phyloP scores from a whole-genome alignment of 2,113 vertebrate genomes.

The Pluvianellus socialis region DNA sequence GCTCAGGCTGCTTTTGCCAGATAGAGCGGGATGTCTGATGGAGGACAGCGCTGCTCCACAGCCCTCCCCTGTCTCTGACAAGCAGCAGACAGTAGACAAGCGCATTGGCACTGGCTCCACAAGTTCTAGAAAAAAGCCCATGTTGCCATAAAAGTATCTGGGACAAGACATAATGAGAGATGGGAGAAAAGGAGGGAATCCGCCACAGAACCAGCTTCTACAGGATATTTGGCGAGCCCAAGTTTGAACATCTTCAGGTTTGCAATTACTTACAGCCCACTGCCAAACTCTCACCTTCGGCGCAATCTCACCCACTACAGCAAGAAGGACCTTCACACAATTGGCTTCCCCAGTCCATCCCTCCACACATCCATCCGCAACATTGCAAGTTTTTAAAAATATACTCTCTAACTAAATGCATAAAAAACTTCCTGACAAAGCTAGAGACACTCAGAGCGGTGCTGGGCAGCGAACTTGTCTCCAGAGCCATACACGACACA shows the following conservation, averaged over 20 bases:
- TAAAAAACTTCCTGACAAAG: not conserved
- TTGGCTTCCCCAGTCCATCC: not conserved
- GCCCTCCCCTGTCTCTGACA: not conserved
- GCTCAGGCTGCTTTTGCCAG: not conserved
- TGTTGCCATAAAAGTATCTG: not conserved
- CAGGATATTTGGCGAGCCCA: accelerated
- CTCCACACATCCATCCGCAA: not conserved
- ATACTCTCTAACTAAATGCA: not conserved
- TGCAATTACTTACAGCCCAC: not conserved
- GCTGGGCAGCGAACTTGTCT: not conserved
- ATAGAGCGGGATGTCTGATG: no score
- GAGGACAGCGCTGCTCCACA: not conserved
- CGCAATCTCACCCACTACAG: not conserved
- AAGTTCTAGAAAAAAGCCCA: not conserved
- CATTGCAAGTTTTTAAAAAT: not conserved
- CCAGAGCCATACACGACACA: not conserved
- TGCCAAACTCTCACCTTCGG: not conserved
- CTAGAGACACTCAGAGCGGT: not conserved
- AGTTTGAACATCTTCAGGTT: not conserved
- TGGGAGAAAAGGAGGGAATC: not conserved
- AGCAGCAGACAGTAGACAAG: not conserved
- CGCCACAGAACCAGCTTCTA: not conserved
- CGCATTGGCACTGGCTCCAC: not conserved
- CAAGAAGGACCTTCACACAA: not conserved
- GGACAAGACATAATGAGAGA: not conserved